Base-by-base conservation (phyloP, 2,888 invertebrate genomes). In the Rosalia funebris region DNA sequence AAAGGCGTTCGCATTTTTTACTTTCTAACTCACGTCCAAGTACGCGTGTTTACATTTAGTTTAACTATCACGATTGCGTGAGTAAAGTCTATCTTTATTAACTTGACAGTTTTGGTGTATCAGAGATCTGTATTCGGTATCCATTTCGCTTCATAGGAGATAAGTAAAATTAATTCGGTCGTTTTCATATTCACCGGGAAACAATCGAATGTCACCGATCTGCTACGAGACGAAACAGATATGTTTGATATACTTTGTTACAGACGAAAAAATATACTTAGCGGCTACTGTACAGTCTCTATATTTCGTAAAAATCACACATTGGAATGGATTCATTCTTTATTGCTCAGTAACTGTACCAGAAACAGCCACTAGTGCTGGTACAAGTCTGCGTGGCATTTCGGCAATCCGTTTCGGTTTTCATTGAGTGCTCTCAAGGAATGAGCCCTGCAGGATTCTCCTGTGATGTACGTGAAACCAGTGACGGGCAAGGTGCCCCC, bases 391-490 rank as follows among this genome's bases (percentile, higher is more conserved):
- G 61, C 67, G 63, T 80, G 79, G 70, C 79, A 81, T 56, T 77
- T 74, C 58, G 78, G 77, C 68, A 79, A 79, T 67, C 81, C 81
- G 75, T 81, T 80, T 65, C 55, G 72, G 45, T 60, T 62, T 7
- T 65, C 62, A 67, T 79, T 77, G 47, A 79, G 71, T 48, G 80
- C 72, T 60, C 80, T 73, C 63, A 81, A 73, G 74, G 84, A 82
- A 79, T 84, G 79, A 74, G 84, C 80, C 73, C 86, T 83, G 77
- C 86, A 87, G 70, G 84, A 81, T 70, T 89, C 89, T 69, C 88
- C 87, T 75, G 89, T 88, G 50, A 90, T 89, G 83, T 90, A 90
- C 68, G 90, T 90, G 84, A 90, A 91, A 66, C 90, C 91, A 81
- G 88, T 88, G 77, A 88, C 90, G 79, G 88, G 89, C 78, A 87